Evolutionary conservation across 2,113 vertebrate species (phyloP).

Genomic region (Indicator indicator): DNA sequence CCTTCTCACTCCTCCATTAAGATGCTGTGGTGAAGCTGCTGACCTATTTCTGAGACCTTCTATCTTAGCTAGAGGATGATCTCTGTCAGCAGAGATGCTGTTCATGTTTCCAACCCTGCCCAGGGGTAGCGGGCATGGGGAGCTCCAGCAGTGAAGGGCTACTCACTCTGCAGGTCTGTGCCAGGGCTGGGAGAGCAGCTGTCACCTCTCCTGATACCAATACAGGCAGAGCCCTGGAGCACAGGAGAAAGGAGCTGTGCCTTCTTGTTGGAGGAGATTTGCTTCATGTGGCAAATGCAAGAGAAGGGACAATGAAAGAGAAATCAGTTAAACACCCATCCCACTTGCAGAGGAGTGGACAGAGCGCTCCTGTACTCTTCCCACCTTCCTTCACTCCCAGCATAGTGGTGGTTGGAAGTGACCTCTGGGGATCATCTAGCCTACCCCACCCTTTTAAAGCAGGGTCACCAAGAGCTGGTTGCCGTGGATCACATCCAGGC

Average conservation of each 20-base stretch:
- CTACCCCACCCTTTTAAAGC: too few relatives aligned
- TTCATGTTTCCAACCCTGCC: accelerated
- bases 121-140: accelerated
- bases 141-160: accelerated
- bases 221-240: not conserved
- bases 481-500: too few relatives aligned
- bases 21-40: not conserved
- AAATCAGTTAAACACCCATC: too few relatives aligned
- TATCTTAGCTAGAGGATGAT: not conserved
- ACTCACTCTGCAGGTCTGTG: not conserved
- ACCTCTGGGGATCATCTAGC: too few relatives aligned
- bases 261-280: not conserved
- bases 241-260: not conserved
- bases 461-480: too few relatives aligned
- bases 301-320: not conserved
- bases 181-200: not conserved
- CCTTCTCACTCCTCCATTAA: not conserved
- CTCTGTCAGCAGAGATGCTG: not conserved
- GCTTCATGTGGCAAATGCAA: not conserved
- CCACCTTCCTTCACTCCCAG: not conserved
- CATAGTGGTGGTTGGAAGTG: not conserved
- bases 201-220: not conserved
- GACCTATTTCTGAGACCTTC: not conserved
- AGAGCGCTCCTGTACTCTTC: not conserved
- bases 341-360: too few relatives aligned